Percentiles rank a stretch among this genome's conserved stretches.
These are phyloP conservation scores for Cyaniris semiargus DNA, from an alignment of 2,888 invertebrate genomes.

Conservation along the genomic window DNA sequence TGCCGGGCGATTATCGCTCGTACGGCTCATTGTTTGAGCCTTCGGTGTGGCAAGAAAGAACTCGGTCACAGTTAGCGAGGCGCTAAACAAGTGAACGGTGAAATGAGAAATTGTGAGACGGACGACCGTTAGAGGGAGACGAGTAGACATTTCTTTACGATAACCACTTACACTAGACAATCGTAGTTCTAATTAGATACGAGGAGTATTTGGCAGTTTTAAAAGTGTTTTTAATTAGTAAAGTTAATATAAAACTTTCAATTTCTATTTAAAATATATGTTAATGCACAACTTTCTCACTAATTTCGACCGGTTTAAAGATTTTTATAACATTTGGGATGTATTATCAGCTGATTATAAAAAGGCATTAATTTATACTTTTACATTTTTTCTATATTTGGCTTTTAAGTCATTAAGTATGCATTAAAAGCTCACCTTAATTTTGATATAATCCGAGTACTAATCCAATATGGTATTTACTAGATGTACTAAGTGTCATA, in stretches of 20 bases:
- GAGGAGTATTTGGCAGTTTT: background rate
- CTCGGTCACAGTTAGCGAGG: conserved; percentile 60
- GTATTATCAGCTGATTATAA: background rate
- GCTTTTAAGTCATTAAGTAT: no score
- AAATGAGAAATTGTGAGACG: conserved; percentile 78
- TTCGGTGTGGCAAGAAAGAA: conserved; percentile 47
- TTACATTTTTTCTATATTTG: background rate
- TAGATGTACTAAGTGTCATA: no score
- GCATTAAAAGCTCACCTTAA: no score
- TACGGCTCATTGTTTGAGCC: conserved; percentile 30
- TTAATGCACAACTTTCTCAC: conserved; percentile 3
- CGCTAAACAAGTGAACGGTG: conserved; percentile 80
- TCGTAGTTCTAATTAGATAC: conserved; percentile 18
- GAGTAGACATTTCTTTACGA: conserved; percentile 48
- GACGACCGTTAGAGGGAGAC: conserved; percentile 60
- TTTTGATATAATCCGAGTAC: no score
- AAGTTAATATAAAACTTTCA: conserved; percentile 6
- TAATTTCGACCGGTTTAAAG: conserved; percentile 1
- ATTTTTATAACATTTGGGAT: background rate
- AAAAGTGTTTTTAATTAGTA: conserved; percentile 8
- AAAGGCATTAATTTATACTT: background rate
- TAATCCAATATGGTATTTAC: no score
- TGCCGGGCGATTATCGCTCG: conserved; percentile 23
- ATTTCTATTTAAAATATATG: conserved; percentile 4
- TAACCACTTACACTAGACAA: conserved; percentile 38